Evolutionary conservation across 2,888 invertebrate genomes (phyloP), one percentile per base, ranked within the genome.

Genomic region (Leptinotarsa haldemani): DNA sequence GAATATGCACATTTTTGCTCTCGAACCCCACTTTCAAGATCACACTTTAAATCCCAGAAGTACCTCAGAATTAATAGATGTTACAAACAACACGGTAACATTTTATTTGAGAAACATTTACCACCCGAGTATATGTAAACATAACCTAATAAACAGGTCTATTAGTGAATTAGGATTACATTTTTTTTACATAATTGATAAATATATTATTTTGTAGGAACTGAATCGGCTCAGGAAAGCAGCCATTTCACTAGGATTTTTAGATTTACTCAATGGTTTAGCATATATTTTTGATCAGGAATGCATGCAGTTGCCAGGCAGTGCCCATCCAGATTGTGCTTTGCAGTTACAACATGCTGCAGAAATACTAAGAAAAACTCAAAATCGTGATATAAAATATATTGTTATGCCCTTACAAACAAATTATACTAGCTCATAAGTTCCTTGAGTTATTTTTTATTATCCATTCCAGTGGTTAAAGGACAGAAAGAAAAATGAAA

Each of bases 281-380:
- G 95, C 97, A 0, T 90, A 90, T 70, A 94, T 98, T 76, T 90
- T 98, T 78, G 97, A 98, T 83, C 92, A 97, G 70, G 98, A 98
- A 87, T 94, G 96, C 82, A 91, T 93, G 0, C 88, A 94, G 71
- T 88, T 97, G 70, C 94, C 96, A 0, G 91, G 93, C 15, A 90
- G 90, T 74, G 90, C 95, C 16, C 94, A 95, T 85, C 94, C 95
- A 0, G 97, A 97, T 85, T 96, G 96, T 84, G 93, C 95, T 0
- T 87, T 97, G 73, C 97, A 98, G 85, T 90, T 98, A 74, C 94
- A 95, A 18, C 97, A 97, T 87, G 97, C 97, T 0, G 95, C 96
- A 4, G 92, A 93, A 65, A 93, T 94, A 77, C 89, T 98, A 5
- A 90, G 95, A 53, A 94, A 94, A 86, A 93, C 93, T 0, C 88